Conservation (phyloP, 2,113 vertebrate species). For the Tachuris rubrigastra region DNA sequence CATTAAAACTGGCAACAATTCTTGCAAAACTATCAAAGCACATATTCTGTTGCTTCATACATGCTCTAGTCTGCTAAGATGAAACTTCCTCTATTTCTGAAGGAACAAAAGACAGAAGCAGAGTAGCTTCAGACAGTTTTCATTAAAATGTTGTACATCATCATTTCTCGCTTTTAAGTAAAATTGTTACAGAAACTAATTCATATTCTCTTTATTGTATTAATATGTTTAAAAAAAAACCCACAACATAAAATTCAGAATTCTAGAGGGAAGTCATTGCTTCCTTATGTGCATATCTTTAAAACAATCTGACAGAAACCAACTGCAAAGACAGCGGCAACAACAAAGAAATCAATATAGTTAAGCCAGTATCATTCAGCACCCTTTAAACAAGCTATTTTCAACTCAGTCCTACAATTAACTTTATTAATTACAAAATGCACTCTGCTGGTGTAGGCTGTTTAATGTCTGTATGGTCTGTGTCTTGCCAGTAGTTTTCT, state of each 20-base stretch:
- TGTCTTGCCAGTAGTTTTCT: background rate
- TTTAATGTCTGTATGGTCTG: background rate
- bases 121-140: background rate
- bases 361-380: background rate
- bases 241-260: background rate
- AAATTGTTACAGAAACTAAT: background rate
- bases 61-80: background rate
- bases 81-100: slow-evolving; percentile 28
- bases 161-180: background rate
- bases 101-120: background rate
- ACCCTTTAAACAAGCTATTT: background rate
- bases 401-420: background rate
- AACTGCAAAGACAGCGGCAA: background rate
- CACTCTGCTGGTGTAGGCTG: background rate
- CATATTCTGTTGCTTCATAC: background rate
- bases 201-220: background rate
- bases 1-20: background rate
- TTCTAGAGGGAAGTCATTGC: background rate
- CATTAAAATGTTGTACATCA: background rate
- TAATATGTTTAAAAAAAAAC: background rate
- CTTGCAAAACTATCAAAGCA: slow-evolving; percentile 31
- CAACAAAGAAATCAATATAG: background rate
- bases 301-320: background rate
- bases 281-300: background rate
- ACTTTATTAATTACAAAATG: background rate